These are phyloP conservation scores for Notamacropus eugenii DNA, from an alignment of 2,797 vertebrate genomes.

Conservation along the genomic window DNA sequence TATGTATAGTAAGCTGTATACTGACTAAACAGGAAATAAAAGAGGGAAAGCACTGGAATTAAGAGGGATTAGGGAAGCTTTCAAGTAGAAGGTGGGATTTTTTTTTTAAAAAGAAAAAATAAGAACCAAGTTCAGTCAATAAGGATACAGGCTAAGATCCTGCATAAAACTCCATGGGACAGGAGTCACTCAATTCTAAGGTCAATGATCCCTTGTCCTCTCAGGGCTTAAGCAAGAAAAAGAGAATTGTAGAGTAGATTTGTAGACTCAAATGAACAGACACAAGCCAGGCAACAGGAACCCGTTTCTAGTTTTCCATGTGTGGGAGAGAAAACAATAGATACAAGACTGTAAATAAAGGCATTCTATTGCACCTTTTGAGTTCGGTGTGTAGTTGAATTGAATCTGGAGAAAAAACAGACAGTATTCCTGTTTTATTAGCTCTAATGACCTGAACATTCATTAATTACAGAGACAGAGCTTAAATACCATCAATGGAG, in stretches of 20 bases:
- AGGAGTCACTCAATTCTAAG: not conserved
- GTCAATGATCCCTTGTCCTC: not conserved
- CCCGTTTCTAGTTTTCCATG: not conserved
- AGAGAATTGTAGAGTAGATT: constrained; percentile 10
- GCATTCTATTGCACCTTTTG: not conserved
- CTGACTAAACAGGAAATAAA: no score
- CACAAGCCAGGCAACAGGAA: not conserved
- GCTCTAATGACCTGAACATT: not conserved
- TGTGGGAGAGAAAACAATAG: not conserved
- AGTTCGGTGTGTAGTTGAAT: not conserved
- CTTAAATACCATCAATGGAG: not conserved
- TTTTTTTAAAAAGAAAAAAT: not conserved
- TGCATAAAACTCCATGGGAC: not conserved
- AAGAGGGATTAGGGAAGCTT: no score
- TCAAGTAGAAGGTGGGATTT: no score
- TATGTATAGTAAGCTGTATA: not conserved
- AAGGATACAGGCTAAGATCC: not conserved
- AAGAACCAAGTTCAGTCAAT: not conserved
- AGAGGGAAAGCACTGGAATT: no score
- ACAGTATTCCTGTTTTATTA: not conserved
- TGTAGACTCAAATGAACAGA: constrained; percentile 4
- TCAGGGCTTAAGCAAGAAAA: not conserved
- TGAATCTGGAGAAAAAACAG: not conserved
- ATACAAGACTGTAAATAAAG: not conserved
- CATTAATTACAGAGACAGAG: not conserved